Base-by-base conservation (phyloP, 2,888 invertebrate species). In the Stenichneumon culpator region DNA sequence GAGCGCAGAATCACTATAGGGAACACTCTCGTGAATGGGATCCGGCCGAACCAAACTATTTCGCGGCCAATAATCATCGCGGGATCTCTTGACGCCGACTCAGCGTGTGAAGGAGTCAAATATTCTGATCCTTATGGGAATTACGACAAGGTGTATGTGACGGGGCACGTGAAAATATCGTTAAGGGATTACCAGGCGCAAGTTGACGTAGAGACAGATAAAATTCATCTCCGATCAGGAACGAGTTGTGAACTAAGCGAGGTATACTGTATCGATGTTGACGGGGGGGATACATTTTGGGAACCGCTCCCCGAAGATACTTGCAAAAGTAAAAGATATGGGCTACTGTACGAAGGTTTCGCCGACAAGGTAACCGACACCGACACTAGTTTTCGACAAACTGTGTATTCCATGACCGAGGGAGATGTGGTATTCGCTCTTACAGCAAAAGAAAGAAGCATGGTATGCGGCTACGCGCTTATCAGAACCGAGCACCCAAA, bases 401-500 rank as follows among this genome's bases (percentile, higher is more conserved):
- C 28, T 0, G 16, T 63, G 36, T 63, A 63, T 5, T 63, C 63
- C 3, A 9, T 63, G 32, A 63, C 63, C 14, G 5, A 25, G 0
- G 3, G 9, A 2, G 63, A 63, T 3, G 32, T 63, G 1, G 28
- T 32, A 11, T 63, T 63, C 3, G 63, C 32, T 3, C 63, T 63
- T 4, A 63, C 63, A 11, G 28, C 32, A 3, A 7, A 14, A 16
- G 28, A 16, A 14, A 3, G 9, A 4, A 28, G 3, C 5, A 63
- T 14, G 9, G 32, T 52, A 22, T 73, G 73, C 3, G 73, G 54
- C 9, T 7, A 36, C 6, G 22, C n/a, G 3, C 7, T 73, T 1
- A n/a, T 73, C 3, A n/a, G 73, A n/a, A 73, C 54, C 7, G 73
- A 73, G 16, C 73, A 73, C 25, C 73, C 50, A n/a, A 19, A 28